Percentiles rank a stretch among this genome's conserved stretches.
phyloP scores from a whole-genome alignment of 1,140 invertebrate genomes.

The Drosophila parabipectinata region DNA sequence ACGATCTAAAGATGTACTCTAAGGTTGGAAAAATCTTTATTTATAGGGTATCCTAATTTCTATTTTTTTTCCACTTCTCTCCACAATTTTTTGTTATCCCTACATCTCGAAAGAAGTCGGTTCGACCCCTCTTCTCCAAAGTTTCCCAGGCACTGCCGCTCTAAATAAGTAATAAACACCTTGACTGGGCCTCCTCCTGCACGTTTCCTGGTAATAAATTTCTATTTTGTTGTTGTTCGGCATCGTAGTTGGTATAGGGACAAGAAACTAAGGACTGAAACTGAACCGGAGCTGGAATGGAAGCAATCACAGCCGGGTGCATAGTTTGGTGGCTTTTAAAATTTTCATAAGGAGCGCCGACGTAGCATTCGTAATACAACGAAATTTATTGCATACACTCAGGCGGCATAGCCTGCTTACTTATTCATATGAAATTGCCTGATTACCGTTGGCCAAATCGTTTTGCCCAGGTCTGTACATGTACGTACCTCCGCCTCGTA shows the following conservation, averaged over 20 bases:
- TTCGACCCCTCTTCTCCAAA: not conserved
- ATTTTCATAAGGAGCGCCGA: conserved; percentile 70
- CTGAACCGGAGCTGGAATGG: not conserved
- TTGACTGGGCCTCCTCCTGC: conserved; percentile 39
- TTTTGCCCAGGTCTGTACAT: conserved; percentile 16
- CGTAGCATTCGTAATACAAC: conserved; percentile 71
- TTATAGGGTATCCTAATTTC: conserved; percentile 2
- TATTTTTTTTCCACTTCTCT: not conserved
- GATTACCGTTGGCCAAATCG: conserved; percentile 64
- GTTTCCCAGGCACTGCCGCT: conserved; percentile 32
- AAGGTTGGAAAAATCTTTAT: not conserved
- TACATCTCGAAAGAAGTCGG: not conserved
- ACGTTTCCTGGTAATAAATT: conserved; percentile 69
- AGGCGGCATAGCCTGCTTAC: conserved; percentile 68
- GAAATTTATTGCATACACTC: conserved; percentile 77
- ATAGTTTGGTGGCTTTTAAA: conserved; percentile 76
- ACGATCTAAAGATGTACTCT: too few species aligned
- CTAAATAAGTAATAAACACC: conserved; percentile 79
- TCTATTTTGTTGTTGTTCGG: conserved; percentile 65
- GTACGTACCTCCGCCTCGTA: conserved; percentile 30
- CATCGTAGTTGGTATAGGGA: conserved; percentile 6
- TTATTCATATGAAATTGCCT: conserved; percentile 81
- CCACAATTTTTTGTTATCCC: conserved; percentile 5
- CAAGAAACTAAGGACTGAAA: too few species aligned
- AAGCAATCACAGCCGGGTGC: conserved; percentile 67